Percentiles rank a stretch among this genome's conserved stretches.
These are phyloP conservation scores for Melinaea marsaeus DNA, from an alignment of 2,888 invertebrate genomes.

Conservation along the genomic window DNA sequence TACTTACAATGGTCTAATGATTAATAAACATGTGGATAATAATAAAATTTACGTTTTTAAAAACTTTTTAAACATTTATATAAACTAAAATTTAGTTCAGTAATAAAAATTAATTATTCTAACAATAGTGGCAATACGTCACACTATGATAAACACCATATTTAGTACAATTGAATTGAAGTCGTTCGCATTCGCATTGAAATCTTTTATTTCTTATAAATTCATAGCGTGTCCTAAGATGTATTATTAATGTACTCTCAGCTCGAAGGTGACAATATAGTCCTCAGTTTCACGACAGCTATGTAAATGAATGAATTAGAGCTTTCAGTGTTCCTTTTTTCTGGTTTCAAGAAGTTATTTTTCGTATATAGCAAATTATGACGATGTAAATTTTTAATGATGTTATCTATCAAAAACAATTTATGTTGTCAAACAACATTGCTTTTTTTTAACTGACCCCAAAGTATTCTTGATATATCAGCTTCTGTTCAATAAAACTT, in stretches of 20 bases:
- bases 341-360: neutral
- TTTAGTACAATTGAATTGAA: neutral
- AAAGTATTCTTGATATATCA: neutral
- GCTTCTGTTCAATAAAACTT: conserved; percentile 13
- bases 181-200: conserved; percentile 4
- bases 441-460: neutral
- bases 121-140: too few species aligned
- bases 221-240: conserved; percentile 20
- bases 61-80: too few species aligned
- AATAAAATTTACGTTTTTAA: too few species aligned
- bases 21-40: too few species aligned
- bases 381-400: too few species aligned
- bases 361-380: too few species aligned
- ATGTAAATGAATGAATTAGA: conserved; percentile 11
- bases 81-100: too few species aligned
- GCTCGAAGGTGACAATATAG: conserved; percentile 13
- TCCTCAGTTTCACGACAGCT: conserved; percentile 14
- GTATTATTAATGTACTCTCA: conserved; percentile 32
- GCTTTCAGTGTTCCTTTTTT: conserved; percentile 6
- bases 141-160: too few species aligned
- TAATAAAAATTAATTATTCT: too few species aligned
- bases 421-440: too few species aligned
- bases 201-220: conserved; percentile 20
- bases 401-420: too few species aligned
- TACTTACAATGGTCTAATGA: too few species aligned